phyloP scores from a whole-genome alignment of 64 coral and sea anemone genomes.

The Stylophora pistillata region DNA sequence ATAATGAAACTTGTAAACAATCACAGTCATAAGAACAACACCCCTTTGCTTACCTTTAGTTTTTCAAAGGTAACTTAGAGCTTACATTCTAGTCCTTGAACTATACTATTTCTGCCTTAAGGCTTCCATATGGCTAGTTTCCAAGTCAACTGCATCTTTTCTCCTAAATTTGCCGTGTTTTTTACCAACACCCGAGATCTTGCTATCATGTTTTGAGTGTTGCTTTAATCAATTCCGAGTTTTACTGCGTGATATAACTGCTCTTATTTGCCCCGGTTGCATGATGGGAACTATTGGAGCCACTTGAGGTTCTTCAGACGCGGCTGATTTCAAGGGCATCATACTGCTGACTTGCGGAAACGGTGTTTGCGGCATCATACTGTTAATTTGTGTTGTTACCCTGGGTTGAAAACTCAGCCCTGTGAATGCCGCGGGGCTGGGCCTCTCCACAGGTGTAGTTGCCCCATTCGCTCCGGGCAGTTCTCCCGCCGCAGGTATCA shows the following conservation, averaged over 20 bases:
- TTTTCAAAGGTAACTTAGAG: neutral
- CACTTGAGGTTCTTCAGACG: neutral
- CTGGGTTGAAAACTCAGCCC: neutral
- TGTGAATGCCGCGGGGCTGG: neutral
- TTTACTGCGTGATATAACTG: neutral
- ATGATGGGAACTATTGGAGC: neutral
- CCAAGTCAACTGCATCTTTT: neutral
- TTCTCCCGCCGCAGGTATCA: neutral
- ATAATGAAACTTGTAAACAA: too few relatives aligned
- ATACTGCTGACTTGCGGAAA: slow-evolving; percentile 7
- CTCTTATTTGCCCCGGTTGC: slow-evolving; percentile 6
- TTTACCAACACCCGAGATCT: neutral
- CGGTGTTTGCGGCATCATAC: slow-evolving; percentile 2
- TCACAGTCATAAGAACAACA: too few relatives aligned
- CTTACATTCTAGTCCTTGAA: neutral
- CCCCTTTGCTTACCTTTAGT: too few relatives aligned
- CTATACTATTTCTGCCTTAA: too few relatives aligned
- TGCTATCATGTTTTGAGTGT: neutral
- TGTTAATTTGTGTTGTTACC: neutral
- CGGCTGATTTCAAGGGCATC: neutral
- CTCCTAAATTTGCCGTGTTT: neutral
- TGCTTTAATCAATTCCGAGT: neutral
- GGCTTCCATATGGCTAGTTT: too few relatives aligned
- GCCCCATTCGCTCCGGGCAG: neutral
- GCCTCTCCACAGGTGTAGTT: neutral